Base-by-base conservation (phyloP, 2,797 vertebrate species). In the Cichlasoma orientale region DNA sequence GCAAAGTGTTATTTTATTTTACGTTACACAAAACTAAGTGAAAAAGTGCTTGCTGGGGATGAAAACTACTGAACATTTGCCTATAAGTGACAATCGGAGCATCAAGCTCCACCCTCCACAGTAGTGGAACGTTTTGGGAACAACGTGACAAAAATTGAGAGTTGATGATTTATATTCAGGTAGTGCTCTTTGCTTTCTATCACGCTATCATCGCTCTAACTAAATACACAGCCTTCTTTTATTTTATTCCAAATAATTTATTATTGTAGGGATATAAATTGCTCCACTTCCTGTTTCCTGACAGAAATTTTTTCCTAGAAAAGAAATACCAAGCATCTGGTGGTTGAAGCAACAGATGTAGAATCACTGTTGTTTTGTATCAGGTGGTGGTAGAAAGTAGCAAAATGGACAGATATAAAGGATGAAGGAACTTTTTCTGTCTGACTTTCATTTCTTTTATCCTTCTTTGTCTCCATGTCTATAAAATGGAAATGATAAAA, bases 281-380 rank as follows among this genome's bases (percentile, higher is more conserved):
- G 52, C 56, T 38, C 75, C 19, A 69, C 69, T 82, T 87, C 81
- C 72, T 88, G 77, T 89, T 88, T 85, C 63, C 44, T 36, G 36
- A 36, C 56, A 66, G 38, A 55, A 66, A 18, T 50, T 6, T 36
- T 72, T 58, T 18, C 69, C 52, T 31, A 77, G 70, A 78, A 79
- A 80, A 75, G 25, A 82, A 7, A 58, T 33, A 84, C 27, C 19
- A 72, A 82, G 61, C 74, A 86, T 81, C 76, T 90, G 85, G 80
- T 72, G 77, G 82, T 29, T 74, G 63, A 66, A 88, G 38, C 12
- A 85, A 74, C 85, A 82, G 86, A 88, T 80, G 78, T 56, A 77
- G 9, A 83, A 74, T 81, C 68, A 19, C 29, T 11, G 54, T 82
- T 84, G 63, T 82, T 85, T 84, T 88, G 36, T 31, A 75, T 84